Evolutionary conservation across 1,140 invertebrate genomes (phyloP), one percentile per base, ranked within the genome.

Genomic region (Nasonia vitripennis): DNA sequence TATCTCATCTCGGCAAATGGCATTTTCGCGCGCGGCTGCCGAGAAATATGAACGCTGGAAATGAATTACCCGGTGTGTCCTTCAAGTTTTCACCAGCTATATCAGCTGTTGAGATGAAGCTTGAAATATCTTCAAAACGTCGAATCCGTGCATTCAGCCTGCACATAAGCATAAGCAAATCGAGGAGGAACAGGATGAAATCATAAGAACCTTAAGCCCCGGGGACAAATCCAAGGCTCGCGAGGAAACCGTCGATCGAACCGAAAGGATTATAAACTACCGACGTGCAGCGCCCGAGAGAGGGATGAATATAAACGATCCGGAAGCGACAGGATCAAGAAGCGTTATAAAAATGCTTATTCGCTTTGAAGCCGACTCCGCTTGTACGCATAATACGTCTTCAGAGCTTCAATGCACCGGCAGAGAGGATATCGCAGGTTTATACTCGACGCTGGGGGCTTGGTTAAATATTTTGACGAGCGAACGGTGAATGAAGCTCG

Each of bases 271-370:
- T 78, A 79, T 79, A 62, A 20, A n/a, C 55, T n/a, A 20, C 55
- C 6, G 55, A 62, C 20, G 55, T n/a, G 55, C 17, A 70, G 37
- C 41, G 41, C 41, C 5, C 51, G 7, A 62, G 31, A 48, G 23
- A 51, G 1, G 20, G 78, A 79, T 79, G 77, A 79, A 78, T 83
- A 34, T 67, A 78, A 84, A 78, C 41, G 75, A 70, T 84, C 62
- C 17, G 70, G n/a, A n/a, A 62, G 70, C 34, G 34, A 45, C 71
- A 62, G 45, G 71, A 75, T 75, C 34, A 70, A 78, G 37, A 51
- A 83, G 62, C 17, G 68, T 78, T 84, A 70, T 34, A 70, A 77
- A 67, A 78, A 77, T 75, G 2, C 34, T 51, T 48, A 37, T 75
- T 45, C 23, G 20, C 20, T 75, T 37, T 75, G 7, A n/a, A 37